Evolutionary conservation across 2,888 invertebrate genomes (phyloP), one percentile per base, ranked within the genome.

Genomic region (Conchocele bisecta): DNA sequence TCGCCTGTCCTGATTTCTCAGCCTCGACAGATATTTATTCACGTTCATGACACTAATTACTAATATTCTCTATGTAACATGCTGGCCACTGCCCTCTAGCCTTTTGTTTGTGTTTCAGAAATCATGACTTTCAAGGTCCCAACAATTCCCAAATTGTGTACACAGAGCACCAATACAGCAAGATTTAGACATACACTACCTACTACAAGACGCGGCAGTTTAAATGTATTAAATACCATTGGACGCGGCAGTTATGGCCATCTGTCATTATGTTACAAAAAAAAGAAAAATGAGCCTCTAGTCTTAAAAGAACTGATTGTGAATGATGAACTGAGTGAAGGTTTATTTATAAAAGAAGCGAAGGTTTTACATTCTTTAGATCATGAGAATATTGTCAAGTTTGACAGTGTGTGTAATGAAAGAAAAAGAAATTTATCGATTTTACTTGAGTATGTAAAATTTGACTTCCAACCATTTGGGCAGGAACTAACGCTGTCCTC

Each of bases 331-430:
- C n/a, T 5, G n/a, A 22, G 22, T 15, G 42, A 41, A 20, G 42
- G 22, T 5, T 22, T 41, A 17, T 41, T 41, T 41, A 7, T 41
- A 15, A 41, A 41, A 41, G 42, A 41, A 22, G 42, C 42, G 5
- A 41, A 41, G 22, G 42, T 41, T 5, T 41, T 41, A 15, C n/a
- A 41, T 15, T 41, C 28, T 5, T n/a, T 54, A 35, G n/a, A 54
- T 37, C 57, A 57, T 31, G 37, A 57, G 57, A 57, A 57, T 57
- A 42, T 57, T 17, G 57, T 57, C 6, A 57, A 37, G 28, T 57
- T 57, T 57, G 57, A 57, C 57, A 57, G 57, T 41, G 31, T 57
- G 37, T 57, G n/a, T 29, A 41, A 37, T 29, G 29, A 42, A 42
- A 24, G 15, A 17, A 24, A 17, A 41, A 28, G 29, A 29, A 42